Percentiles rank a stretch among this genome's conserved stretches.
phyloP scores from a whole-genome alignment of 2,797 vertebrate genomes.

The Artibeus jamaicensis region DNA sequence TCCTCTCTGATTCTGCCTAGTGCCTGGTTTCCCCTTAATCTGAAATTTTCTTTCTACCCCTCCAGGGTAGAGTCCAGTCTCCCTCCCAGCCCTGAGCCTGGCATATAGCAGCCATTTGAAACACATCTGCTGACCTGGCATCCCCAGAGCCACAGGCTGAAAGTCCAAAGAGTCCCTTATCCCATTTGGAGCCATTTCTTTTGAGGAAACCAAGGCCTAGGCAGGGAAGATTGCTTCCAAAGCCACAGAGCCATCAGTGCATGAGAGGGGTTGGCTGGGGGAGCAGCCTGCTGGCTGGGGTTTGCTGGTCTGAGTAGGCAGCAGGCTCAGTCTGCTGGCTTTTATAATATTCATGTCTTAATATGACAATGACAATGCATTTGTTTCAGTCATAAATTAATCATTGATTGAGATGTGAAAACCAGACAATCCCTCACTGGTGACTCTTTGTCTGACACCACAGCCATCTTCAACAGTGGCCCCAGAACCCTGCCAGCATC shows the following conservation, averaged over 20 bases:
- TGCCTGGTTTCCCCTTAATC: not conserved
- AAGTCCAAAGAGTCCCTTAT: not conserved
- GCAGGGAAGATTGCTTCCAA: not conserved
- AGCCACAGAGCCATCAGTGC: not conserved
- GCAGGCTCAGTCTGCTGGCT: not conserved
- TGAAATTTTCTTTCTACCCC: not conserved
- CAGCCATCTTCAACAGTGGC: not conserved
- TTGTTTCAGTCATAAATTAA: not conserved
- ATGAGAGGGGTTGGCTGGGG: too few species aligned
- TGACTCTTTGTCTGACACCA: not conserved
- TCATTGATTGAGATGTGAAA: not conserved
- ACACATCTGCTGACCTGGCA: not conserved
- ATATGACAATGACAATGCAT: not conserved
- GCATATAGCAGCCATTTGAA: not conserved
- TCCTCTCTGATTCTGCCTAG: fast-evolving
- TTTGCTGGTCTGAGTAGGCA: not conserved
- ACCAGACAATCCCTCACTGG: not conserved
- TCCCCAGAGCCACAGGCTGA: not conserved
- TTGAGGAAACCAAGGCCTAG: not conserved
- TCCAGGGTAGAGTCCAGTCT: not conserved
- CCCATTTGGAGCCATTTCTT: not conserved
- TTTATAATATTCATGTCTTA: not conserved
- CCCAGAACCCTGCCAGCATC: not conserved
- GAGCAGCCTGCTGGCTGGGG: not conserved
- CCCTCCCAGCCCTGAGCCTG: not conserved